phyloP scores from a whole-genome alignment of 2,888 invertebrate species.

The Hartigia nigra region DNA sequence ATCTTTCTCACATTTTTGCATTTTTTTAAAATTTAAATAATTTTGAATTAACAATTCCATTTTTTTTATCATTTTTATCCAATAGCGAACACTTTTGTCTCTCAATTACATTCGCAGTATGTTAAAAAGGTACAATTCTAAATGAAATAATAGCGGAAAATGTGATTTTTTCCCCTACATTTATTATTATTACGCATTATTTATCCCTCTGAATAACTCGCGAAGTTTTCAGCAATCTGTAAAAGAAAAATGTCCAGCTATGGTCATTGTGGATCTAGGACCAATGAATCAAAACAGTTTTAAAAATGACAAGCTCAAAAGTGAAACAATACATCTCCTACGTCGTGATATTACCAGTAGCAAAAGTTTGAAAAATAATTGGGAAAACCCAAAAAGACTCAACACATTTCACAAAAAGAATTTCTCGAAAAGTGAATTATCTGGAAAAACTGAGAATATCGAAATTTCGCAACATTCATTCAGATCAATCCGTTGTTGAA shows the following conservation, averaged over 20 bases:
- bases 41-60: no score
- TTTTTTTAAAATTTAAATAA: no score
- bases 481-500: no score
- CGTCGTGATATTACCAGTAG: background rate
- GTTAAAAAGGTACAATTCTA: no score
- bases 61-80: no score
- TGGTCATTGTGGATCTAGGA: background rate
- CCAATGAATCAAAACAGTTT: background rate
- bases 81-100: no score
- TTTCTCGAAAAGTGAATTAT: background rate
- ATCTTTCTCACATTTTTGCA: no score
- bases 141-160: no score
- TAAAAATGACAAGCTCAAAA: background rate
- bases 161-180: no score
- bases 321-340: background rate
- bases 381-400: background rate
- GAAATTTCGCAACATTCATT: no score
- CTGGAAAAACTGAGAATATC: background rate
- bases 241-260: background rate
- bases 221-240: background rate
- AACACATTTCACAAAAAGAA: background rate
- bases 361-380: background rate
- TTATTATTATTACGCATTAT: background rate
- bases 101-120: no score
- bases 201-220: background rate